phyloP scores from a whole-genome alignment of 2,888 invertebrate genomes.

The Tetragonisca angustula region DNA sequence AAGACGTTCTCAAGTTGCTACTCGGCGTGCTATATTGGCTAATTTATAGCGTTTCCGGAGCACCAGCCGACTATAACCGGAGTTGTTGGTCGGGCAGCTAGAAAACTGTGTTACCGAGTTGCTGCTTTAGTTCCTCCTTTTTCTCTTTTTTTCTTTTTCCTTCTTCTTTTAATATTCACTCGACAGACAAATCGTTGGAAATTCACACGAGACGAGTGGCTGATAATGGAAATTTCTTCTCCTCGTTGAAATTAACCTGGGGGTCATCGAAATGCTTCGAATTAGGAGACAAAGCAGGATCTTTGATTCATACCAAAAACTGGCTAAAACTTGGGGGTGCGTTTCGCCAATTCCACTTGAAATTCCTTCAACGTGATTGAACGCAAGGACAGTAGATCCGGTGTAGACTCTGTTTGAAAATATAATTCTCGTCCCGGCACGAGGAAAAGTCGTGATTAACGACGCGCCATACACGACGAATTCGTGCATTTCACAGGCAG shows the following conservation, averaged over 20 bases:
- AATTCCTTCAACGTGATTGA: background rate
- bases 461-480: conserved; percentile 13
- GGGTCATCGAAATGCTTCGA: too few relatives aligned
- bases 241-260: too few relatives aligned
- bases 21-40: conserved; percentile 19
- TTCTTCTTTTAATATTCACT: background rate
- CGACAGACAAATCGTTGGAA: background rate
- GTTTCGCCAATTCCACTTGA: background rate
- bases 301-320: too few relatives aligned
- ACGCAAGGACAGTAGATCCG: background rate
- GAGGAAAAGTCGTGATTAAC: background rate
- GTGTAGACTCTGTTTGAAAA: background rate
- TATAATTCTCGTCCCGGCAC: background rate
- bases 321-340: too few relatives aligned
- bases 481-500: background rate
- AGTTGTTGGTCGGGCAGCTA: background rate
- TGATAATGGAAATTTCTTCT: too few relatives aligned
- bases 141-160: too few relatives aligned
- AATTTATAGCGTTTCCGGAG: conserved; percentile 29
- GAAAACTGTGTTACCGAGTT: background rate
- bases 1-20: conserved; percentile 27
- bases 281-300: too few relatives aligned
- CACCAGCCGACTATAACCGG: background rate
- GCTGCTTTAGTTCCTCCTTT: too few relatives aligned
- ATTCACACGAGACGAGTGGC: too few relatives aligned